Percentiles rank a stretch among this genome's conserved stretches.
These are phyloP conservation scores for Hydrolagus affinis DNA, from an alignment of 2,113 vertebrate species.

Conservation along the genomic window DNA sequence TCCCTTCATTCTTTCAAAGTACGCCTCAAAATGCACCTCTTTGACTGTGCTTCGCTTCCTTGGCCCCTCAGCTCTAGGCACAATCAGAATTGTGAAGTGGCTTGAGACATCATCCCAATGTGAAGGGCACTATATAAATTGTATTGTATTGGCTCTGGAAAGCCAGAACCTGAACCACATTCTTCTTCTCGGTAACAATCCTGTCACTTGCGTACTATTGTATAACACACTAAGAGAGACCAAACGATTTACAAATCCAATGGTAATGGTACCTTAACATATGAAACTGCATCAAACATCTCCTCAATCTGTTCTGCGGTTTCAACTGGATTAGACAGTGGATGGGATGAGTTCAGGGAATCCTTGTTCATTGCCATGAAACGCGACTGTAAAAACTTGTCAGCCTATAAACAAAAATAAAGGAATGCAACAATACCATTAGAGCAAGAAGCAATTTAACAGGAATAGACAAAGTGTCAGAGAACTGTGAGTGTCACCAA, in stretches of 20 bases:
- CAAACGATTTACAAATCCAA: background rate
- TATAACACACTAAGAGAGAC: background rate
- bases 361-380: conserved; percentile 79
- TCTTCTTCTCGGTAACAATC: background rate
- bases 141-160: background rate
- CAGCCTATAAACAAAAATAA: conserved; percentile 56
- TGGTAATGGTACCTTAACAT: conserved; percentile 71
- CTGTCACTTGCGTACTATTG: background rate
- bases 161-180: background rate
- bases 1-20: too few species aligned
- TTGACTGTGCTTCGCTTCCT: too few species aligned
- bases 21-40: too few species aligned
- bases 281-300: conserved; percentile 92
- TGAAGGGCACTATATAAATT: too few species aligned
- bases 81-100: too few species aligned
- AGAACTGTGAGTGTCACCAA: too few species aligned
- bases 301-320: conserved; percentile 79
- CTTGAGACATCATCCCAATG: too few species aligned
- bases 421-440: too few species aligned
- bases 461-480: too few species aligned
- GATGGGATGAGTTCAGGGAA: conserved; percentile 77
- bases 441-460: too few species aligned
- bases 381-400: conserved; percentile 69
- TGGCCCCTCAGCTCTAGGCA: too few species aligned
- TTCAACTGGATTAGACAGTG: conserved; percentile 71